A percentile compares a stretch with the other conserved stretches of the same genome.
Conservation (phyloP, 2,888 invertebrate species). For the Zygothrica quintamaculata region DNA sequence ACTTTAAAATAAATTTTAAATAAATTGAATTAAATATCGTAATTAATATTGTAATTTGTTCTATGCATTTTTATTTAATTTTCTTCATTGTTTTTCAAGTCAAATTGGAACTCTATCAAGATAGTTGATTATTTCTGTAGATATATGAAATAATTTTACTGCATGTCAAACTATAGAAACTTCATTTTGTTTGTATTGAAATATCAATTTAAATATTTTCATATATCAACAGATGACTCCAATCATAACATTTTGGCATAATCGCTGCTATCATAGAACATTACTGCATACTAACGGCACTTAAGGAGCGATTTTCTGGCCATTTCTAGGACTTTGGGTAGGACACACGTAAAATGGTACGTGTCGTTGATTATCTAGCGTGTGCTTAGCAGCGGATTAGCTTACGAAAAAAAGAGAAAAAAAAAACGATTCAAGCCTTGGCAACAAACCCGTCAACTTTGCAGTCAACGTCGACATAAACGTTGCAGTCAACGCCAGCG, state of each 20-base stretch:
- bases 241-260: slow-evolving; percentile 22
- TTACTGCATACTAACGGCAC: slow-evolving; percentile 19
- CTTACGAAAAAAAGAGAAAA: no score
- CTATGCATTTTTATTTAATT: no score
- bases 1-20: no score
- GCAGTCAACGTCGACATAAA: background rate
- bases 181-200: no score
- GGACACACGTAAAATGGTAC: slow-evolving; percentile 59
- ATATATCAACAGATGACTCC: background rate
- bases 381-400: slow-evolving; percentile 72
- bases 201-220: no score
- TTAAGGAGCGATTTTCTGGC: slow-evolving; percentile 20
- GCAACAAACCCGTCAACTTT: slow-evolving; percentile 21
- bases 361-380: slow-evolving; percentile 71
- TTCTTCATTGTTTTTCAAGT: no score
- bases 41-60: no score
- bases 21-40: no score
- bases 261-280: slow-evolving; percentile 31
- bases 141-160: no score
- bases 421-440: slow-evolving; percentile 45
- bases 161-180: no score
- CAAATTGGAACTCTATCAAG: no score
- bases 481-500: slow-evolving; percentile 9
- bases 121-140: no score
- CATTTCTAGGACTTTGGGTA: slow-evolving; percentile 21